Percentiles rank a stretch among this genome's conserved stretches.
These are phyloP conservation scores for Mobula birostris DNA, from an alignment of 2,113 vertebrate genomes.

Conservation along the genomic window DNA sequence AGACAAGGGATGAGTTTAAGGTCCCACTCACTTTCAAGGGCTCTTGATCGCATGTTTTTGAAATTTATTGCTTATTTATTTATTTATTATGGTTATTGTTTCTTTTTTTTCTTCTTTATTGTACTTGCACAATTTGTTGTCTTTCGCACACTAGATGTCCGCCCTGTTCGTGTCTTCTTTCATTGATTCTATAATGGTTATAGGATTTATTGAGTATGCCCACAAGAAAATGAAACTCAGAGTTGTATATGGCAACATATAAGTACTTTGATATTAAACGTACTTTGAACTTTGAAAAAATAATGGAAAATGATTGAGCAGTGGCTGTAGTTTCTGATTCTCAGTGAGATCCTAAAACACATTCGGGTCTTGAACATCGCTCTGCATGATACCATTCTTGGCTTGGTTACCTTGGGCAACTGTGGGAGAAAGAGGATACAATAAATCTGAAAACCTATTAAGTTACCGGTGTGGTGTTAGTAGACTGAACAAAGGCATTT, in stretches of 20 bases:
- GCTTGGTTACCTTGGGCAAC: neutral
- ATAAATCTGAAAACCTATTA: neutral
- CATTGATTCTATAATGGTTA: no score
- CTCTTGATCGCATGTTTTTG: no score
- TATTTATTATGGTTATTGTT: no score
- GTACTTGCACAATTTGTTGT: no score
- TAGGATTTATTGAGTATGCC: no score
- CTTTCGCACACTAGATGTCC: no score
- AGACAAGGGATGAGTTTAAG: neutral
- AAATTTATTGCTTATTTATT: no score
- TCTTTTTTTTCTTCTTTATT: no score
- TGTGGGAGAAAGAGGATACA: neutral
- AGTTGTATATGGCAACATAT: no score
- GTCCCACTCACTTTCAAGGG: neutral
- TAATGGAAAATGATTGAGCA: neutral
- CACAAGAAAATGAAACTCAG: no score
- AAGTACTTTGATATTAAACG: no score
- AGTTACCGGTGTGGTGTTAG: neutral
- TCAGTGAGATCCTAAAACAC: neutral
- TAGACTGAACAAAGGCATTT: neutral
- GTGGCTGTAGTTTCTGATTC: neutral
- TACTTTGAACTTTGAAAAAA: neutral
- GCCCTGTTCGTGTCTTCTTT: no score
- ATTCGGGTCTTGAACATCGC: neutral
- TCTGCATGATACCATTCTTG: neutral